Conservation (phyloP, 2,888 invertebrate species). For the Herminia tarsipennalis region DNA sequence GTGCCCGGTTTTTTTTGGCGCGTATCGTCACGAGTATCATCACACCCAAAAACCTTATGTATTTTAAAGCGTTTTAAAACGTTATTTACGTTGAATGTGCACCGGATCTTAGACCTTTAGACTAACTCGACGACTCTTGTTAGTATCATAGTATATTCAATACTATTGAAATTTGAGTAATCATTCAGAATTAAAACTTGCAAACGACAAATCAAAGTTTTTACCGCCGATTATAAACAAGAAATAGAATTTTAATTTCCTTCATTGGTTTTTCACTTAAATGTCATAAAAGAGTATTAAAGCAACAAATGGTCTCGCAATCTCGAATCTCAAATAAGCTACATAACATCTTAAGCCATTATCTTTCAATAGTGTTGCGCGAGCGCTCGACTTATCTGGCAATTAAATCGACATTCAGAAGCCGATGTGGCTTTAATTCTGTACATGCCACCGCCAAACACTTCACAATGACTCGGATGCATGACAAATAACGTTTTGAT, state of each 20-base stretch:
- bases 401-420: constrained; percentile 86
- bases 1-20: no score
- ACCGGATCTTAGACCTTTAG: no score
- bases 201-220: not conserved
- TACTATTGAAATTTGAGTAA: not conserved
- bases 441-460: constrained; percentile 76
- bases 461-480: constrained; percentile 79
- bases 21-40: no score
- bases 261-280: constrained; percentile 20
- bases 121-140: no score
- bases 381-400: constrained; percentile 79
- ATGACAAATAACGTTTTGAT: constrained; percentile 85
- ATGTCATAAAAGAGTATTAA: constrained; percentile 41
- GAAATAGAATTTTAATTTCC: constrained; percentile 13
- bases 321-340: constrained; percentile 70
- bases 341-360: constrained; percentile 80
- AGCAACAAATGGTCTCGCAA: constrained; percentile 46
- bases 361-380: constrained; percentile 80
- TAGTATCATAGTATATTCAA: no score
- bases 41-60: no score
- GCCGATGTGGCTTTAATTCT: constrained; percentile 79
- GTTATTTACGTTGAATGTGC: no score
- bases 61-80: no score
- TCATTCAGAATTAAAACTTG: no score
- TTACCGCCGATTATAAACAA: constrained; percentile 1